Percentiles rank a stretch among this genome's conserved stretches.
These are phyloP conservation scores for Bibio marci DNA, from an alignment of 2,888 invertebrate species.

Conservation along the genomic window DNA sequence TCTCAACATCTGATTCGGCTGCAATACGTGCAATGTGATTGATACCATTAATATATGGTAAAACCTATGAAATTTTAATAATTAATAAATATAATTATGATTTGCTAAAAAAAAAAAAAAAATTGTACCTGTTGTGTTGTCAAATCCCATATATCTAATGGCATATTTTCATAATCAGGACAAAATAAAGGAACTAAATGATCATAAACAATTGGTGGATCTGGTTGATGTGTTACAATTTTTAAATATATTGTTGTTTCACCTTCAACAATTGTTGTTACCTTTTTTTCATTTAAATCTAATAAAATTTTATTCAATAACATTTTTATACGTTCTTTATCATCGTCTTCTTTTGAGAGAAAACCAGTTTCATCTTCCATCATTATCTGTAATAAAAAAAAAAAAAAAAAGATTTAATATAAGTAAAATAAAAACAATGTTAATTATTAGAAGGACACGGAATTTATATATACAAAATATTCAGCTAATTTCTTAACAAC, in stretches of 20 bases:
- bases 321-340: constrained; percentile 51
- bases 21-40: constrained; percentile 85
- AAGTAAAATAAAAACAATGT: not conserved
- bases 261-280: constrained; percentile 64
- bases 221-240: constrained; percentile 63
- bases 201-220: constrained; percentile 67
- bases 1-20: constrained; percentile 79
- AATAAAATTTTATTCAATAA: constrained; percentile 62
- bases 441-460: not conserved
- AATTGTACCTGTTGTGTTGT: constrained; percentile 73
- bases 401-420: constrained; percentile 6
- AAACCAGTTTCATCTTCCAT: constrained; percentile 78
- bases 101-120: constrained; percentile 12
- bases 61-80: constrained; percentile 33
- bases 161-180: constrained; percentile 40
- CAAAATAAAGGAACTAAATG: constrained; percentile 81
- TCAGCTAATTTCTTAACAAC: constrained; percentile 88
- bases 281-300: constrained; percentile 64
- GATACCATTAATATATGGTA: constrained; percentile 81
- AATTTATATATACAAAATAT: constrained; percentile 46
- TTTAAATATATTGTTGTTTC: constrained; percentile 80
- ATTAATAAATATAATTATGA: constrained; percentile 7
- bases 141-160: constrained; percentile 73
- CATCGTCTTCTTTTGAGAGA: constrained; percentile 47
- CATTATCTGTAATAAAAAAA: constrained; percentile 36